These are phyloP conservation scores for Solenopsis invicta DNA, from an alignment of 1,140 invertebrate species.

Conservation along the genomic window DNA sequence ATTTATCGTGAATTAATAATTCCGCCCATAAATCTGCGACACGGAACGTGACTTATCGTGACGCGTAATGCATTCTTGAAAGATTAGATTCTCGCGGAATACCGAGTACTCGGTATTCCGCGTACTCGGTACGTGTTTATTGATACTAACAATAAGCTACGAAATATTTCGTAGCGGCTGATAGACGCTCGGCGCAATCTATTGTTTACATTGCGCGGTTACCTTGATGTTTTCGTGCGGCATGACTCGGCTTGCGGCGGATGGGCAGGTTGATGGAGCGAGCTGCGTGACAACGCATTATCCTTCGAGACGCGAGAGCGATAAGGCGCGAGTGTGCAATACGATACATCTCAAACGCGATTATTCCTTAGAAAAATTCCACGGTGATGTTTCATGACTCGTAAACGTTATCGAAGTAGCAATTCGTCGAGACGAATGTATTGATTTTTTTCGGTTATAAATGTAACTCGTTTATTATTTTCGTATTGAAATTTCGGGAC, in stretches of 20 bases:
- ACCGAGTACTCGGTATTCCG: no score
- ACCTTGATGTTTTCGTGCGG: neutral
- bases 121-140: neutral
- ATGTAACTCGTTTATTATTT: no score
- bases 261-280: neutral
- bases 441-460: no score
- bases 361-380: neutral
- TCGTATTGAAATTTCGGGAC: no score
- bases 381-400: neutral
- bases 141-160: neutral
- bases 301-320: neutral
- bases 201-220: neutral
- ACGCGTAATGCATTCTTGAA: no score
- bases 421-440: no score
- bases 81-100: neutral
- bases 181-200: neutral
- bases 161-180: neutral
- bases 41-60: neutral
- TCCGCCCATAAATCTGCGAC: neutral
- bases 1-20: neutral
- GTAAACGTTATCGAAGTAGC: no score
- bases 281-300: neutral
- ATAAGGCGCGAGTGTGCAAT: neutral
- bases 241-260: neutral
- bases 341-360: neutral